A percentile compares a stretch with the other conserved stretches of the same genome.
Evolutionary conservation across 1,140 invertebrate genomes (phyloP).

Genomic region (Chionoecetes opilio): DNA sequence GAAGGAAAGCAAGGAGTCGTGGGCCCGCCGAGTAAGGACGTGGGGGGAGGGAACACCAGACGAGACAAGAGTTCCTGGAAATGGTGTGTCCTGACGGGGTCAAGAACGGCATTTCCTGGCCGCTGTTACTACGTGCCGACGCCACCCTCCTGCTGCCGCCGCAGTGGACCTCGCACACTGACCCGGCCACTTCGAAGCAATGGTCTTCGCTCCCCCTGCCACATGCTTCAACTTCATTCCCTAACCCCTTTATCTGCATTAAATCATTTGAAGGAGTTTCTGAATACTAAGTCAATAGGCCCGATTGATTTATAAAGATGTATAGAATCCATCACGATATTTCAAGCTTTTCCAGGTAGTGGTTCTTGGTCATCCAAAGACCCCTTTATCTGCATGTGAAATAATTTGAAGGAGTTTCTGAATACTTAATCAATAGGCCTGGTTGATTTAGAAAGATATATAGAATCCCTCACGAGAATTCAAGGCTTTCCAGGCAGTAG

Average conservation of each 20-base stretch:
- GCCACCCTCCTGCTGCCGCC: constrained; percentile 21
- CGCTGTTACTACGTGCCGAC: constrained; percentile 59
- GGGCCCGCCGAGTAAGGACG: not conserved
- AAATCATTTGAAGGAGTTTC: not conserved
- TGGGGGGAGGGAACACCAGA: not conserved
- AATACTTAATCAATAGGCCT: not conserved
- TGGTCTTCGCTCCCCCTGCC: not conserved
- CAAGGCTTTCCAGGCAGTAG: not conserved
- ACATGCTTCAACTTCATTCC: too few species aligned
- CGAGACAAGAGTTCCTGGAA: constrained; percentile 31
- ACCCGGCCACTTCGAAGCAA: not conserved
- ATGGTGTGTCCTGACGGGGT: constrained; percentile 49
- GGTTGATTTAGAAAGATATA: not conserved
- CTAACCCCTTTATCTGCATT: not conserved
- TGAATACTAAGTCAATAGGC: not conserved
- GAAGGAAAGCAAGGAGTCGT: not conserved
- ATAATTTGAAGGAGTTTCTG: not conserved
- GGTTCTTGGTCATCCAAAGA: not conserved
- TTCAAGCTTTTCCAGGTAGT: not conserved
- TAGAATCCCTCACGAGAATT: not conserved
- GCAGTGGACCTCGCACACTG: not conserved
- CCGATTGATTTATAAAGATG: not conserved
- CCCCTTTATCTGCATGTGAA: not conserved
- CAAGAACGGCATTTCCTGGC: constrained; percentile 64
- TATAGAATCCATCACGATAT: not conserved